Evolutionary conservation across 2,888 invertebrate species (phyloP), one percentile per base, ranked within the genome.

Genomic region (Quadroppia sp.): DNA sequence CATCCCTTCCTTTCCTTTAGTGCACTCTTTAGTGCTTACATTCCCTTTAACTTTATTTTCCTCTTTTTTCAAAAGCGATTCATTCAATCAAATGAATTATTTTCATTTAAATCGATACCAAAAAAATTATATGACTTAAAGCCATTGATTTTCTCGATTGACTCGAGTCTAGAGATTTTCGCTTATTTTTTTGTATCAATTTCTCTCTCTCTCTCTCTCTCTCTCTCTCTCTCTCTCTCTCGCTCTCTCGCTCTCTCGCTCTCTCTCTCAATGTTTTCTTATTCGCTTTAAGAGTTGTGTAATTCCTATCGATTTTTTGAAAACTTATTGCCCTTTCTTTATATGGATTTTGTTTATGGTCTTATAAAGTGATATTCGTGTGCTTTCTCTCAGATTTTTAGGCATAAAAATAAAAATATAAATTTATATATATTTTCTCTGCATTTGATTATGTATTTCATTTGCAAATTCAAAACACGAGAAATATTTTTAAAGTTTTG

Each of bases 321-420:
- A 28, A 59, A 59, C 56, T 59, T 59, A 59, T 59, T 59, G 56
- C 56, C n/a, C 3, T 30, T 59, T 59, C 20, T 59, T 53, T 53
- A 53, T 28, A 28, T 59, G 25, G 56, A 25, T 30, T 59, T 30
- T 59, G 56, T 59, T 59, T 59, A 59, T 59, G 25, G 9, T 13
- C 25, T 25, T 59, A 59, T 59, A 28, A 59, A 59, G 56, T 28
- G 56, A 28, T 59, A 59, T 25, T 59, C 28, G n/a, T 59, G 36
- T 4, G 36, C 36, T 36, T 9, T 7, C 36, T 36, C 9, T 36
- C 9, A 7, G 36, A 36, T 7, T 36, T n/a, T 4, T 9, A 36
- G 36, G 9, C 36, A 36, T 36, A 36, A 36, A 36, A 36, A 4
- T 36, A 36, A 7, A 36, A 7, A 36, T 36, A 36, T 7, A 36